phyloP scores from a whole-genome alignment of 2,113 vertebrate genomes.

The Pheucticus melanocephalus region DNA sequence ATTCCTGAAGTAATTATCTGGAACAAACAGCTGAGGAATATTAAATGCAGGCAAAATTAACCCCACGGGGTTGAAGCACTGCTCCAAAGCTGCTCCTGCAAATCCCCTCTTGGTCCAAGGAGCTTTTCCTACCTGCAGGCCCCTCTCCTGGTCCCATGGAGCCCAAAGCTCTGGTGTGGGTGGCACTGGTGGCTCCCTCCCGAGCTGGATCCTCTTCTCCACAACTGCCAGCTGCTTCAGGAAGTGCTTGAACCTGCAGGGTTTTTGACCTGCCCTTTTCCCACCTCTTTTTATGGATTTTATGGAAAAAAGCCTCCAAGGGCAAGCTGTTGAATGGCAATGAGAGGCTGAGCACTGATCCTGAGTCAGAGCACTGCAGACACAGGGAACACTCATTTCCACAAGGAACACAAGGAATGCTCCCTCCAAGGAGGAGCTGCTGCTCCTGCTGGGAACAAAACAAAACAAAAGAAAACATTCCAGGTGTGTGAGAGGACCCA shows the following conservation, averaged over 20 bases:
- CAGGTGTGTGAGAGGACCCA: background rate
- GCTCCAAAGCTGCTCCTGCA: background rate
- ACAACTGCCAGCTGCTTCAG: background rate
- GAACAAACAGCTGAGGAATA: background rate
- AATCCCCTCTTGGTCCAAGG: background rate
- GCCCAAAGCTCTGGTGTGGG: background rate
- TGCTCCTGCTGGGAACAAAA: background rate
- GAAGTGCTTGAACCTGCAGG: background rate
- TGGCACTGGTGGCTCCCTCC: background rate
- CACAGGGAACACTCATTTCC: background rate
- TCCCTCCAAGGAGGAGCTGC: background rate
- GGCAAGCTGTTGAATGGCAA: background rate
- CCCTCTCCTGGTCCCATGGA: rapidly evolving
- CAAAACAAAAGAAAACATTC: background rate
- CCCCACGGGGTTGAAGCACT: rapidly evolving
- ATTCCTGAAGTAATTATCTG: background rate
- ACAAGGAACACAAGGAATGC: background rate
- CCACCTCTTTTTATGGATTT: background rate
- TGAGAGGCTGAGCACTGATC: background rate
- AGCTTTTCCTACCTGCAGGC: slow-evolving; percentile 9
- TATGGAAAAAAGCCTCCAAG: background rate
- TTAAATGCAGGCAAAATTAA: background rate
- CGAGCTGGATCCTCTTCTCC: background rate
- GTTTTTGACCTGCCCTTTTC: background rate
- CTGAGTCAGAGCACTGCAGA: background rate